phyloP scores from a whole-genome alignment of 2,797 vertebrate genomes.

The Erethizon dorsatum region DNA sequence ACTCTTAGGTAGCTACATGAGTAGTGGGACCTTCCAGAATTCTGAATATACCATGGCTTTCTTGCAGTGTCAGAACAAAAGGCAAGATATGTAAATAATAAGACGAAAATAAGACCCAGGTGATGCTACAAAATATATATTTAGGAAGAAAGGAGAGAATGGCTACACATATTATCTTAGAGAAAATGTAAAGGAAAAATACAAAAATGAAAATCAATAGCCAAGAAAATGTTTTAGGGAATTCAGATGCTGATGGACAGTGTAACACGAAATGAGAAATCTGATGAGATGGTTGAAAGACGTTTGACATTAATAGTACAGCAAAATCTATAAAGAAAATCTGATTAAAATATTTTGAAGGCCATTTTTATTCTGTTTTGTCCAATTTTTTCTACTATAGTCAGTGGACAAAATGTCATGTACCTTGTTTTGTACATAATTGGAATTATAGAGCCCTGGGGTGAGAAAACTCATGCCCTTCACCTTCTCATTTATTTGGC shows the following conservation, averaged over 20 bases:
- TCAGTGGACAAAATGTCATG: conserved; percentile 57
- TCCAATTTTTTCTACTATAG: background rate
- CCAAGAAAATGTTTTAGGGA: background rate
- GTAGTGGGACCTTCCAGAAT: background rate
- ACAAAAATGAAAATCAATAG: background rate
- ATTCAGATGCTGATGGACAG: background rate
- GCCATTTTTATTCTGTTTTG: conserved; percentile 61
- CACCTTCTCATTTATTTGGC: conserved; percentile 24
- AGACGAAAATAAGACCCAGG: background rate
- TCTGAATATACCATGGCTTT: background rate
- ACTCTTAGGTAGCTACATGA: background rate
- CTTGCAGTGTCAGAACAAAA: background rate
- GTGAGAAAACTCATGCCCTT: conserved; percentile 32
- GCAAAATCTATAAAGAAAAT: conserved; percentile 61
- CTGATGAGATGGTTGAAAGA: background rate
- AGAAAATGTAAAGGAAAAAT: conserved; percentile 42
- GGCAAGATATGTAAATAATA: background rate
- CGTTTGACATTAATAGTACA: conserved; percentile 62
- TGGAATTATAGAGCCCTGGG: conserved; percentile 51
- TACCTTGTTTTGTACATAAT: conserved; percentile 64
- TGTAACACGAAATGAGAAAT: conserved; percentile 51
- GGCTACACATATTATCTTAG: background rate
- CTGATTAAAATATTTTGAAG: conserved; percentile 73
- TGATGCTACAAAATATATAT: background rate
- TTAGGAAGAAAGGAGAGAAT: background rate